Evolutionary conservation across 2,888 invertebrate species (phyloP), one percentile per base, ranked within the genome.

Genomic region (Eilema depressum): DNA sequence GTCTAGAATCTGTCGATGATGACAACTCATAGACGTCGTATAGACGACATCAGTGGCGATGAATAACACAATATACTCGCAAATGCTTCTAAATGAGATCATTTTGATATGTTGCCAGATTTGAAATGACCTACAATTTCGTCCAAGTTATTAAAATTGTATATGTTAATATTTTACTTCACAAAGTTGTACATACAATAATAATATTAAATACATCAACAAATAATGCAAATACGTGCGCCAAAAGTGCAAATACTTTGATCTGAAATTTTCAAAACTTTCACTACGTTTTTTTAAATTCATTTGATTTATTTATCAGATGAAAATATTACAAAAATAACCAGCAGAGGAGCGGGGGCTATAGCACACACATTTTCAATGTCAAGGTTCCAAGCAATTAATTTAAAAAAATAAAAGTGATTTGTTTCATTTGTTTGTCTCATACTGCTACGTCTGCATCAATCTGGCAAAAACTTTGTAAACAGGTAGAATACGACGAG

Each of bases 21-120:
- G 73, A 73, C 69, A 70, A 64, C 61, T 70, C 64, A 75, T 71
- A 79, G 77, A 81, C 82, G 17, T 68, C 1, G 57, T 65, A 66
- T 72, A 79, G 76, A 81, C 81, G 14, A 63, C 59, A 41, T 10
- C 25, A 23, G 23, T 20, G 64, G 37, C 3, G 5, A 53, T 61
- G 47, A 47, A 23, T 68, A 69, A 65, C 63, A 69, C 63, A 41
- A 59, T 59, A 64, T 59, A 57, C 62, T 41, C 28, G 26, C 56
- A 56, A 62, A 67, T 23, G 59, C 23, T 73, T 59, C 30, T 7
- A 33, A 65, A 77, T 79, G 72, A 77, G 64, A 73, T 81, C 66
- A 73, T 61, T 64, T 33, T 63, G 37, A 60, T 26, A 63, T 41
- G 53, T 26, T 72, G 75, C 71, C 68, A 75, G 28, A 71, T 68